Percentiles rank a stretch among this genome's conserved stretches.
Evolutionary conservation across 2,113 vertebrate species (phyloP).

Genomic region (Macrotus californicus): DNA sequence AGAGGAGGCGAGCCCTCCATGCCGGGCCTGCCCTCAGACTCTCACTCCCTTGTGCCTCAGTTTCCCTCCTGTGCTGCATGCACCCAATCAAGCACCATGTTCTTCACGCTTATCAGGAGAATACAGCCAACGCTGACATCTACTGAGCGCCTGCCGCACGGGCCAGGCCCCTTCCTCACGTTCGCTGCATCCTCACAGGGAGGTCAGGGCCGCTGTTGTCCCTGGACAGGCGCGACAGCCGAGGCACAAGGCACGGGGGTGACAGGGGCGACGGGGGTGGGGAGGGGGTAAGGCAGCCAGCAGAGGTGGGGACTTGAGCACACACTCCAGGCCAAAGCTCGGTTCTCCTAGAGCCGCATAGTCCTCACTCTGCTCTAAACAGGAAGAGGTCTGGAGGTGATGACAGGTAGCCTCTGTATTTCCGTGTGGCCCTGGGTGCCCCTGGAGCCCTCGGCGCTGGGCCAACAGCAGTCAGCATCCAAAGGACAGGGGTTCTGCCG

Average conservation of each 20-base stretch:
- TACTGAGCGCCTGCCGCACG: fast-evolving
- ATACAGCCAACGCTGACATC: not conserved
- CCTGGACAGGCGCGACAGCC: fast-evolving
- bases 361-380: not conserved
- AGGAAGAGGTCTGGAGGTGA: not conserved
- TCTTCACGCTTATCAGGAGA: not conserved
- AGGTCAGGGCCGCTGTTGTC: not conserved
- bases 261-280: not conserved
- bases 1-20: too few relatives aligned
- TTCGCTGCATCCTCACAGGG: fast-evolving
- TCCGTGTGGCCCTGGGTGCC: not conserved
- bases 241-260: fast-evolving
- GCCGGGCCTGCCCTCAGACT: not conserved
- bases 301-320: not conserved
- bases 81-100: too few relatives aligned
- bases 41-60: not conserved
- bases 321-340: not conserved
- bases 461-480: not conserved
- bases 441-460: not conserved
- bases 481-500: fast-evolving
- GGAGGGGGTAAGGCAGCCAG: fast-evolving
- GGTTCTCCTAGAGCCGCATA: fast-evolving
- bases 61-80: not conserved
- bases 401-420: not conserved
- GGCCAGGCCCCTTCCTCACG: not conserved